Conservation (phyloP, 1,140 invertebrate genomes). For the Tigriopus japonicus region DNA sequence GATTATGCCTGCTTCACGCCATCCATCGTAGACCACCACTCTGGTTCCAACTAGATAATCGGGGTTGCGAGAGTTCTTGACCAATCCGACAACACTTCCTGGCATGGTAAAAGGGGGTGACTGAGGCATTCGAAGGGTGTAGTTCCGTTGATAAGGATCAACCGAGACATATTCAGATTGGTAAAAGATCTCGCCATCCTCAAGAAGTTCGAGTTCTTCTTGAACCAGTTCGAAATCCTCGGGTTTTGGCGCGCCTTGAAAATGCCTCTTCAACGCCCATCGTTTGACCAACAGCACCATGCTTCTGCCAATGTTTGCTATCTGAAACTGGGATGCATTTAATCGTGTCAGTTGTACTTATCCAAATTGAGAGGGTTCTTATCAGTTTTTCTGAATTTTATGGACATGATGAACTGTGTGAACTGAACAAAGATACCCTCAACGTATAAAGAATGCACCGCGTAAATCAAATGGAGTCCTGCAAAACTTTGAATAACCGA, state of each 20-base stretch:
- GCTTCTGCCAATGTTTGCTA: not conserved
- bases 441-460: too few species aligned
- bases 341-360: too few species aligned
- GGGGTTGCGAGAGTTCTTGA: not conserved
- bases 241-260: not conserved
- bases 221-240: not conserved
- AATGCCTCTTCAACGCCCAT: not conserved
- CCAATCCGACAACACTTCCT: not conserved
- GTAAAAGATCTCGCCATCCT: not conserved
- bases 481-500: too few species aligned
- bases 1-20: not conserved
- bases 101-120: not conserved
- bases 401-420: too few species aligned
- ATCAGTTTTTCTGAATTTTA: too few species aligned
- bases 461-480: too few species aligned
- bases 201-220: not conserved
- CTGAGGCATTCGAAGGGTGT: not conserved
- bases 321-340: too few species aligned
- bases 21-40: not conserved
- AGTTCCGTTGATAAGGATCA: not conserved
- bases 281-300: not conserved
- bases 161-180: not conserved
- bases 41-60: not conserved
- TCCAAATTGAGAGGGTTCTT: too few species aligned
- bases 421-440: too few species aligned